Percentiles rank a stretch among this genome's conserved stretches.
Conservation (phyloP, 2,797 vertebrate genomes). For the Masticophis lateralis region DNA sequence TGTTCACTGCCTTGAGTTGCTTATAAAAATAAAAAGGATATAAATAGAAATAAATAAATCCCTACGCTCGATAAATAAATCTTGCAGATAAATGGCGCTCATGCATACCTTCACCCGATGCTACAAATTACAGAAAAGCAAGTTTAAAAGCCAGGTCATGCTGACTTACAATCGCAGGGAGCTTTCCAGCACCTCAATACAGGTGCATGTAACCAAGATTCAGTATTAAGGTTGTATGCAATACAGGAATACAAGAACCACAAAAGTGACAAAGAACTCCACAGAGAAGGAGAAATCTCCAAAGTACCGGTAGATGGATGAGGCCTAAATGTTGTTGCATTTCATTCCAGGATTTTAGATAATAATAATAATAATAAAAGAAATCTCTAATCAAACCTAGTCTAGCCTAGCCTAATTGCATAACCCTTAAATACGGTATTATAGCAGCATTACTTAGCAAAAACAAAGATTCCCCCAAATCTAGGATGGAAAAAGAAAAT, state of each 20-base stretch:
- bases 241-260: slow-evolving; percentile 69
- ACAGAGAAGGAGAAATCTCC: slow-evolving; percentile 67
- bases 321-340: not conserved
- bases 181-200: slow-evolving; percentile 62
- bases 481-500: not conserved
- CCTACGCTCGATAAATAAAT: not conserved
- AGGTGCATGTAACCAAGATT: slow-evolving; percentile 65
- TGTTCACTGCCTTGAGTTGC: not conserved
- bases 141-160: not conserved
- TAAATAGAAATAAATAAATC: not conserved
- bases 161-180: slow-evolving; percentile 67
- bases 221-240: slow-evolving; percentile 65
- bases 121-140: not conserved
- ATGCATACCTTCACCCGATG: too few relatives aligned
- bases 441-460: not conserved
- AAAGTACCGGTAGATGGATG: not conserved
- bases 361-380: not conserved
- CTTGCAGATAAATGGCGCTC: not conserved
- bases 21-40: not conserved
- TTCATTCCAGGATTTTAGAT: not conserved
- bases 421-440: not conserved
- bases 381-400: not conserved
- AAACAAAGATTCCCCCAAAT: not conserved
- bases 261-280: slow-evolving; percentile 70
- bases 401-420: not conserved